phyloP scores from a whole-genome alignment of 2,888 invertebrate species.

The Megaustenia siamemsis region DNA sequence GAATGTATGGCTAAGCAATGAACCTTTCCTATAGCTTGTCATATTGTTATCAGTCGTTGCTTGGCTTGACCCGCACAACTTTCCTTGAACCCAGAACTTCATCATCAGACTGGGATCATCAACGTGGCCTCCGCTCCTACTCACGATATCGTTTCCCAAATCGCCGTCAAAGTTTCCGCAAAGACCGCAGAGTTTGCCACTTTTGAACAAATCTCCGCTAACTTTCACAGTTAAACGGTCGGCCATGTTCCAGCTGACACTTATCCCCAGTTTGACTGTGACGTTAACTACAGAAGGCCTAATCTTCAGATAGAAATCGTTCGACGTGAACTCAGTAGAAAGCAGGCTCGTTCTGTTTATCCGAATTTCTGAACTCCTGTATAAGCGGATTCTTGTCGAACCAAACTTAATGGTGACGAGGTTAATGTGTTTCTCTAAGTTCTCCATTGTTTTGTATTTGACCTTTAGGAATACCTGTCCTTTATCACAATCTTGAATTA shows the following conservation, averaged over 20 bases:
- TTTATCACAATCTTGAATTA: slow-evolving; percentile 33
- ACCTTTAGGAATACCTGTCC: slow-evolving; percentile 7
- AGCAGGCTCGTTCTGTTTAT: slow-evolving; percentile 33
- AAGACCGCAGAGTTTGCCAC: slow-evolving; percentile 29
- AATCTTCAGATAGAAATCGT: slow-evolving; percentile 13
- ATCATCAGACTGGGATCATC: slow-evolving; percentile 21
- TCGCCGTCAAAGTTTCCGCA: slow-evolving; percentile 42
- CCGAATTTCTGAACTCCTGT: slow-evolving; percentile 31
- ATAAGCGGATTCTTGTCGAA: slow-evolving; percentile 29
- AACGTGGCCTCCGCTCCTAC: not conserved
- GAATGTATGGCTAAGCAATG: too few relatives aligned
- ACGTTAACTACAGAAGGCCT: not conserved
- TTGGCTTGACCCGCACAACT: not conserved
- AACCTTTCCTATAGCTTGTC: not conserved
- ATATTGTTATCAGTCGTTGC: not conserved
- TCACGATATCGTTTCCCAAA: slow-evolving; percentile 2
- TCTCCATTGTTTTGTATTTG: not conserved
- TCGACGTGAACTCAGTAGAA: not conserved
- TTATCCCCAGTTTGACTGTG: slow-evolving; percentile 3
- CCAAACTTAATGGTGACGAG: slow-evolving; percentile 24
- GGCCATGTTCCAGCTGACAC: slow-evolving; percentile 24
- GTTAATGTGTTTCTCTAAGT: not conserved
- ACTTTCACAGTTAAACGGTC: slow-evolving; percentile 21
- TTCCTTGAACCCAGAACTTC: slow-evolving; percentile 10
- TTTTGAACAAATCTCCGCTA: not conserved